These are phyloP conservation scores for Eptatretus atami DNA, from an alignment of 2,797 vertebrate genomes.

Conservation along the genomic window DNA sequence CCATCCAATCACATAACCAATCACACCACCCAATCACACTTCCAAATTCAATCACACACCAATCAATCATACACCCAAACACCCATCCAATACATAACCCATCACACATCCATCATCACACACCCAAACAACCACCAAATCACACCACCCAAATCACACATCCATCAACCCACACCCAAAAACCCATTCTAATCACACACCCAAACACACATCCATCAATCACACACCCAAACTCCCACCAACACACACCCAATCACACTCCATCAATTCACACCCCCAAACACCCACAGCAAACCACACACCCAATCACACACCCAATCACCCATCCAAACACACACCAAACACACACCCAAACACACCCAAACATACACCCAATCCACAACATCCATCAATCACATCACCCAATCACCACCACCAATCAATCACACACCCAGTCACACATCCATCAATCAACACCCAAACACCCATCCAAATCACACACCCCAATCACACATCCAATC, in stretches of 20 bases:
- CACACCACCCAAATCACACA: too few relatives aligned
- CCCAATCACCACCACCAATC: background rate
- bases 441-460: background rate
- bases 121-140: background rate
- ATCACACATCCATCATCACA: background rate
- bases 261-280: too few relatives aligned
- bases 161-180: too few relatives aligned
- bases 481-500: background rate
- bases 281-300: too few relatives aligned
- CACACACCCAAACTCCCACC: too few relatives aligned
- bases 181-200: too few relatives aligned
- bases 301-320: too few relatives aligned
- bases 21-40: too few relatives aligned
- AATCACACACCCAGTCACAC: background rate
- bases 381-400: background rate
- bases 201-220: too few relatives aligned
- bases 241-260: too few relatives aligned
- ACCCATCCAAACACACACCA: background rate
- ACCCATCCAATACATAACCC: background rate
- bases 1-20: background rate
- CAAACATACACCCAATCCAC: background rate
- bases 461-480: background rate
- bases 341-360: background rate
- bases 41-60: background rate
- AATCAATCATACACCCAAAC: background rate